Conservation (phyloP, 1,140 invertebrate genomes). For the Laupala kohalensis region DNA sequence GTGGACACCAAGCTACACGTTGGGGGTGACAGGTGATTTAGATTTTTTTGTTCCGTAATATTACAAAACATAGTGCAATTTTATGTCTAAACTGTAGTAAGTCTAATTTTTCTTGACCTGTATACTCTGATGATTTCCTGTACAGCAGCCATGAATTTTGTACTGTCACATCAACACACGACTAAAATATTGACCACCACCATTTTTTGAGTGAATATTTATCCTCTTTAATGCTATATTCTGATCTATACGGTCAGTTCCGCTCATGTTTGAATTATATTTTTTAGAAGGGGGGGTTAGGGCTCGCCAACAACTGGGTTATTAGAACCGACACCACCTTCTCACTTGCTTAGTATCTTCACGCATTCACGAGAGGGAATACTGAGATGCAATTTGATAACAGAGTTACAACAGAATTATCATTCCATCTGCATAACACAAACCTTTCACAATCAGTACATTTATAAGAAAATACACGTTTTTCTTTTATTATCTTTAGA, state of each 20-base stretch:
- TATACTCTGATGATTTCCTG: background rate
- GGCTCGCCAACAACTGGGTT: slow-evolving; percentile 17
- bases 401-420: slow-evolving; percentile 22
- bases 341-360: slow-evolving; percentile 19
- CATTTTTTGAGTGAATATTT: slow-evolving; percentile 9
- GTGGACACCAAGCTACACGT: background rate
- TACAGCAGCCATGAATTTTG: background rate
- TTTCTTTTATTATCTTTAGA: no score
- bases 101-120: no score
- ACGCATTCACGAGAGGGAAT: no score
- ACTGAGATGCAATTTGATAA: slow-evolving; percentile 20
- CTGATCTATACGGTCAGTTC: slow-evolving; percentile 26
- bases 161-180: background rate
- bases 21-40: background rate
- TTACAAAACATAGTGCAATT: slow-evolving; percentile 2
- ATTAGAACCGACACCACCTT: slow-evolving; percentile 20
- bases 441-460: background rate
- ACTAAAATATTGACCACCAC: slow-evolving; percentile 13
- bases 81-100: background rate
- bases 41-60: background rate
- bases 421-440: slow-evolving; percentile 17
- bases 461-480: background rate
- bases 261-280: slow-evolving; percentile 24
- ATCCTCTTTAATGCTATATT: slow-evolving; percentile 18
- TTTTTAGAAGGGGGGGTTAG: no score